Base-by-base conservation (phyloP, 2,888 invertebrate species). In the Nymphalis polychloros region DNA sequence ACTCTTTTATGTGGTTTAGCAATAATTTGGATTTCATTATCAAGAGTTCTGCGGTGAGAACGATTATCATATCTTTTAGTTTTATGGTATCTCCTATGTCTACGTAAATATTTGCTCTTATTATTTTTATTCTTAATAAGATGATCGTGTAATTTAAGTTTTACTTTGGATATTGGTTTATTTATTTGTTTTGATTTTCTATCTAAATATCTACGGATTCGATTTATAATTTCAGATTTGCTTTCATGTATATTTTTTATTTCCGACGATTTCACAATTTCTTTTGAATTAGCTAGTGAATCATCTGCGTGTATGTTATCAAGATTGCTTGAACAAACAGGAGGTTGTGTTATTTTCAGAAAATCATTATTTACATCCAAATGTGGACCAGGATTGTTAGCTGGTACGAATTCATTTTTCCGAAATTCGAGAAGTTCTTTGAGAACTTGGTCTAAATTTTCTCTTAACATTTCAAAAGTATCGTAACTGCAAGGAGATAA, bases 391-490 rank as follows among this genome's bases (percentile, higher is more conserved):
- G 92, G 92, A 79, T 90, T 91, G 50, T 71, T 65, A 72, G 85
- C 85, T 10, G 73, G 47, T 13, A 89, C 67, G 4, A 78, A 49
- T 77, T 91, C 90, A 57, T 78, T 68, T 3, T 66, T 64, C 73
- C 93, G 92, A 72, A 94, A 94, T 75, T 95, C 94, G 41, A 96
- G 85, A 17, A 97, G 86, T 74, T 95, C 94, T 79, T 93, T 94
- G 55, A 97, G 84, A 1, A 96, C 95, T 0, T 93, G 81, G 80
- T 97, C 96, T 59, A 97, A 87, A 76, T 96, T 96, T 89, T 97
- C 97, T 76, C 97, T 93, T 8, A 98, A 90, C 93, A 97, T 96
- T 90, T 97, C 97, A 84, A 98, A 98, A 0, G 97, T 98, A 77
- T 97, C 97, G 85, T 96, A 98, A 6, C 93, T 93, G 79, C 68